Evolutionary conservation across 2,113 vertebrate genomes (phyloP).

Genomic region (Ceuthmochares aereus): DNA sequence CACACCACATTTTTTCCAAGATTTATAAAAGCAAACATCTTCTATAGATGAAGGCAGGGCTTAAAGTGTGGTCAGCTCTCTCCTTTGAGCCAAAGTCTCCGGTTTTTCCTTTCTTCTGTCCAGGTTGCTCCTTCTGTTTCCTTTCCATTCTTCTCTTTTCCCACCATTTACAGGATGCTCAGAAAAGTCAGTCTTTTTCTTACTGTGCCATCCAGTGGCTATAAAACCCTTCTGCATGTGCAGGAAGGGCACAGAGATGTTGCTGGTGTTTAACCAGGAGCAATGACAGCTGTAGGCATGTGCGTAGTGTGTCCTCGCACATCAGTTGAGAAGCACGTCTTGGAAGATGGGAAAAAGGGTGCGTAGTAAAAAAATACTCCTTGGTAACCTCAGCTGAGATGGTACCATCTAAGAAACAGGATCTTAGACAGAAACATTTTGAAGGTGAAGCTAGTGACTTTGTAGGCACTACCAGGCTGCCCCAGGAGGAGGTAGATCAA

Average conservation of each 20-base stretch:
- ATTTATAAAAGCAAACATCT: slow-evolving; percentile 61
- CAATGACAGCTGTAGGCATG: fast-evolving
- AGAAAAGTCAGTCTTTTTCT: not conserved
- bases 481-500: not conserved
- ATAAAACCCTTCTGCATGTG: not conserved
- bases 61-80: not conserved
- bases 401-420: not conserved
- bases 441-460: not conserved
- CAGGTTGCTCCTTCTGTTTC: slow-evolving; percentile 27
- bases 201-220: fast-evolving
- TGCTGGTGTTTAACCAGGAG: not conserved
- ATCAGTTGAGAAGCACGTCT: not conserved
- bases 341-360: not conserved
- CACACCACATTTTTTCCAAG: slow-evolving; percentile 28
- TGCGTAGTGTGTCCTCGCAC: not conserved
- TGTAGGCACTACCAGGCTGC: not conserved
- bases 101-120: slow-evolving; percentile 27
- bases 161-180: not conserved
- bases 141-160: slow-evolving; percentile 30
- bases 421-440: not conserved
- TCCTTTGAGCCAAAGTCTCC: not conserved
- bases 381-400: not conserved
- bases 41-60: slow-evolving; percentile 1
- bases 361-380: not conserved
- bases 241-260: not conserved